Conservation (phyloP, 2,888 invertebrate genomes). For the Parelbella ahira region DNA sequence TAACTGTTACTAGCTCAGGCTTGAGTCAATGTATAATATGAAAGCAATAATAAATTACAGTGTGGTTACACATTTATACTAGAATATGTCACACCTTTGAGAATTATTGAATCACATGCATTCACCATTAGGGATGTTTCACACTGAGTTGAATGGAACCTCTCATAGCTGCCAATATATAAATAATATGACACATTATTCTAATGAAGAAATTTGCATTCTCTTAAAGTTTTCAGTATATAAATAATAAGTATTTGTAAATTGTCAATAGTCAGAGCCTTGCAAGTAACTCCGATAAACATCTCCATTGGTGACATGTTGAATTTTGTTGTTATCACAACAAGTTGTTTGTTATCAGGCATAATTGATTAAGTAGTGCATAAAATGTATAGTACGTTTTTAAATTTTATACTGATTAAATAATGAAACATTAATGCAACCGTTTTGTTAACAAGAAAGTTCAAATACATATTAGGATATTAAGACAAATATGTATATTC, state of each 20-base stretch:
- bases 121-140: conserved; percentile 23
- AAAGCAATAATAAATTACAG: background rate
- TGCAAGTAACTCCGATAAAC: conserved; percentile 10
- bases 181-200: background rate
- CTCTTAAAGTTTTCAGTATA: too few species aligned
- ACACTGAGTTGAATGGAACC: conserved; percentile 5
- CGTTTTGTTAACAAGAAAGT: conserved; percentile 20
- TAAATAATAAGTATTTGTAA: too few species aligned
- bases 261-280: too few species aligned
- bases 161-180: conserved; percentile 2
- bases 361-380: conserved; percentile 20
- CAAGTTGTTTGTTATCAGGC: conserved; percentile 18
- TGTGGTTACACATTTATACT: too few species aligned
- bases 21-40: background rate
- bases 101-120: conserved; percentile 12
- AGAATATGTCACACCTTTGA: background rate
- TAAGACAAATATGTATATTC: conserved; percentile 25
- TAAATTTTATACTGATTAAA: conserved; percentile 21
- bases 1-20: too few species aligned
- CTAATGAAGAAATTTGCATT: conserved; percentile 11
- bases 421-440: conserved; percentile 17
- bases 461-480: conserved; percentile 25
- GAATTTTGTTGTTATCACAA: conserved; percentile 21
- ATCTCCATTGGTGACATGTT: conserved; percentile 15
- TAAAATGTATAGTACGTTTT: conserved; percentile 24